These are phyloP conservation scores for Sigmodon hispidus DNA, from an alignment of 2,113 vertebrate genomes.

Conservation along the genomic window DNA sequence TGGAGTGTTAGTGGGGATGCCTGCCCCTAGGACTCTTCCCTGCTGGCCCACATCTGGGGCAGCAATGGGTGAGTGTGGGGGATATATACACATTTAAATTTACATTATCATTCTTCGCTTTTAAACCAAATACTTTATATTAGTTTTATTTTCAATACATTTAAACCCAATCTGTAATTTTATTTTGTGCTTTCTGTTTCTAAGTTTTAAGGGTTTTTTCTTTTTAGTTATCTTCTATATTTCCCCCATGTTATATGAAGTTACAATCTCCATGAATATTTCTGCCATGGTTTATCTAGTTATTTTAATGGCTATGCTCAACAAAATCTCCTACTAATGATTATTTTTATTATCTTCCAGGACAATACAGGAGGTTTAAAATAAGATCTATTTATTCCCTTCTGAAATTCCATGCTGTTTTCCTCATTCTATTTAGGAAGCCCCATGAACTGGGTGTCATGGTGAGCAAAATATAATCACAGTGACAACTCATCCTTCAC, in stretches of 20 bases:
- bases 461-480: background rate
- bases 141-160: conserved; percentile 23
- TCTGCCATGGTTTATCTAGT: background rate
- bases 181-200: conserved; percentile 30
- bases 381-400: background rate
- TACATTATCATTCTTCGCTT: background rate
- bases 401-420: background rate
- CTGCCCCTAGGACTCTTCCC: no score
- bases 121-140: background rate
- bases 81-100: background rate
- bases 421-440: background rate
- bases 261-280: background rate
- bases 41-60: no score
- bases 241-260: background rate
- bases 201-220: background rate
- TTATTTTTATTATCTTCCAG: background rate
- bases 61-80: no score
- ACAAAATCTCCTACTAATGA: background rate
- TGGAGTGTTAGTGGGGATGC: no score
- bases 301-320: background rate
- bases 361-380: background rate
- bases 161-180: conserved; percentile 2
- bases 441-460: background rate
- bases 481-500: background rate
- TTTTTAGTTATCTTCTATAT: background rate